Conservation (phyloP, 2,888 invertebrate genomes). For the Macrosoma leucophasiata region DNA sequence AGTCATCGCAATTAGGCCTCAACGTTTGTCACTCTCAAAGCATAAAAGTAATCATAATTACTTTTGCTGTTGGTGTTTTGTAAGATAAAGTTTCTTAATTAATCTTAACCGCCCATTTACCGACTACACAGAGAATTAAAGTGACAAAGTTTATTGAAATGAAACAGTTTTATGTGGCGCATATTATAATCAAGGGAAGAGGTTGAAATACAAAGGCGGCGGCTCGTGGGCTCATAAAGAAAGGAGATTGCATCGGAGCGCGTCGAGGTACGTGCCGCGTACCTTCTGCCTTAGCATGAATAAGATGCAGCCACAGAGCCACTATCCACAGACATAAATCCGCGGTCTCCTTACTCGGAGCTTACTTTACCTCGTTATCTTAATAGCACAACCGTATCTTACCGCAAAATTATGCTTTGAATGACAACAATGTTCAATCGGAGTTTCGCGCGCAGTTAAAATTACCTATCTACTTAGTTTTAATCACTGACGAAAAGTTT, state of each 20-base stretch:
- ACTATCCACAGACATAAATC: slow-evolving; percentile 16
- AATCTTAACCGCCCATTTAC: no score
- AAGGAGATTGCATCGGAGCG: slow-evolving; percentile 61
- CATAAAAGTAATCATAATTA: no score
- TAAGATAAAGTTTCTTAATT: no score
- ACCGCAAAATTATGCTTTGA: neutral
- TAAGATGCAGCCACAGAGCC: slow-evolving; percentile 28
- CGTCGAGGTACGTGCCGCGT: slow-evolving; percentile 37
- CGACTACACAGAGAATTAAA: neutral
- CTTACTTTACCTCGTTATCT: no score
- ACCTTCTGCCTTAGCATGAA: slow-evolving; percentile 31
- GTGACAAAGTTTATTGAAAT: neutral
- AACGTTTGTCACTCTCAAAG: no score
- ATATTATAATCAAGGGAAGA: slow-evolving; percentile 33
- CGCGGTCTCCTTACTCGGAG: no score
- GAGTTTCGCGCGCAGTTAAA: neutral
- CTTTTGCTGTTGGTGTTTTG: no score
- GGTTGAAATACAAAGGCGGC: slow-evolving; percentile 37
- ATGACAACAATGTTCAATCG: neutral
- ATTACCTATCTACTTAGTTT: no score
- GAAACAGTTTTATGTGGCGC: no score
- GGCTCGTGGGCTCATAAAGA: slow-evolving; percentile 49
- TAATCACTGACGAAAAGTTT: no score
- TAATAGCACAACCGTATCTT: no score
- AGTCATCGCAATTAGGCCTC: no score